Percentiles rank a stretch among this genome's conserved stretches.
phyloP scores from a whole-genome alignment of 2,113 vertebrate species.

The Hemiprocne comata region DNA sequence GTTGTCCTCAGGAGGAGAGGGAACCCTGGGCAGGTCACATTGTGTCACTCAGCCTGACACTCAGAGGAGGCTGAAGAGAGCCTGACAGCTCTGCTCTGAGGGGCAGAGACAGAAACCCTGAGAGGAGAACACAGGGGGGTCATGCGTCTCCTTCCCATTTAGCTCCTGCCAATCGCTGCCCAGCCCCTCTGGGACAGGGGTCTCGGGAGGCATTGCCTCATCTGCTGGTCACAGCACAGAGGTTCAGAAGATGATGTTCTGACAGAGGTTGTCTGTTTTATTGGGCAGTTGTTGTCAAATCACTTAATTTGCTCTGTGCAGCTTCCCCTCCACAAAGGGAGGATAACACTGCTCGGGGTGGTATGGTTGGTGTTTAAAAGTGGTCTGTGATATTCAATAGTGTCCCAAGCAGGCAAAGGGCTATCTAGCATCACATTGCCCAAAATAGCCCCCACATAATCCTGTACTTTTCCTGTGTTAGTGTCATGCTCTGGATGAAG shows the following conservation, averaged over 20 bases:
- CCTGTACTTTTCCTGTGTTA: neutral
- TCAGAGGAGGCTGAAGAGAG: neutral
- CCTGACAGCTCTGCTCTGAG: neutral
- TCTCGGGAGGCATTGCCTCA: neutral
- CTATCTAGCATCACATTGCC: neutral
- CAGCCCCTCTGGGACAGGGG: neutral
- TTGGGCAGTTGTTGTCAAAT: neutral
- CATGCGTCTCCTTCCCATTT: neutral
- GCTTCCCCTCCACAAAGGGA: neutral
- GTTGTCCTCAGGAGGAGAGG: neutral
- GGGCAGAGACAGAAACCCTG: neutral
- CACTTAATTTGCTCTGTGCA: neutral
- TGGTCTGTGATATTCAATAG: neutral
- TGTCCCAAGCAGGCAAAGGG: neutral
- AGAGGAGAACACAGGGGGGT: neutral
- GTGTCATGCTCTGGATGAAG: neutral
- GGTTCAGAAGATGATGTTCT: neutral
- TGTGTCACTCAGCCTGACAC: neutral
- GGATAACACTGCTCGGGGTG: accelerated
- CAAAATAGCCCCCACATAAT: neutral
- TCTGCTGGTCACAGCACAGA: neutral
- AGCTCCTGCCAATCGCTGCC: neutral
- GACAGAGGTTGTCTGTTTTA: neutral
- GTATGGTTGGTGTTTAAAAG: neutral
- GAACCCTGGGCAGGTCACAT: neutral